Evolutionary conservation across 2,797 vertebrate species (phyloP), one percentile per base, ranked within the genome.

Genomic region (Notolepis coatsorum): DNA sequence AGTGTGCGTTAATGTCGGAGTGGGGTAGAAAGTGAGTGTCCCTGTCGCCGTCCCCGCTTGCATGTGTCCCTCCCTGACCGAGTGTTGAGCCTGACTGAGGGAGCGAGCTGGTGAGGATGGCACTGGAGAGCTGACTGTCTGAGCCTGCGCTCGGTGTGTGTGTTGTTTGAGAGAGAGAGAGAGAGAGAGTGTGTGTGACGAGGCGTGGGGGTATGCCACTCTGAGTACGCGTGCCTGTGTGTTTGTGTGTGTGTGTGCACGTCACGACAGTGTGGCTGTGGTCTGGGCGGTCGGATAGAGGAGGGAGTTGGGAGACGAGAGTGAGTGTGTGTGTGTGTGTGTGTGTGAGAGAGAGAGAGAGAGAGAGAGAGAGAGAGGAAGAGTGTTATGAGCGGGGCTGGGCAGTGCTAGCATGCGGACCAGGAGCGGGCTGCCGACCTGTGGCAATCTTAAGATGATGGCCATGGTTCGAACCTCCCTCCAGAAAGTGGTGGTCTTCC

Each of bases 401-500:
- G 91, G 89, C 94, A 93, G 92, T 94, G 89, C 88, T 91, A 89
- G 89, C 88, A 91, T 91, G 90, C 83, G 86, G 86, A 88, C 81
- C 93, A 84, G 84, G 92, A 96, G 91, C 94, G 95, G 96, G 93
- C 95, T 96, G 89, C 94, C 95, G 92, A 95, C 94, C 94, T 94
- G 95, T 94, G 94, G 94, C 94, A 95, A 95, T 96, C 93, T 95
- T 96, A 97, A 95, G 95, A 99, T 98, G 96, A 99, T 99, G 97
- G 96, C 97, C 92, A 96, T 98, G 93, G 97, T 99, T 93, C 95
- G 96, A 95, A 96, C 96, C 60, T 99, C 97, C 92, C 95, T 99
- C 91, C 97, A 99, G 95, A 99, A 99, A 97, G 97, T 99, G 97
- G 96, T 99, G 93, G 94, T 99, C 89, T 95, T 99, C 92, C 91